Evolutionary conservation across 2,797 vertebrate species (phyloP).

Genomic region (Tamandua tetradactyla): DNA sequence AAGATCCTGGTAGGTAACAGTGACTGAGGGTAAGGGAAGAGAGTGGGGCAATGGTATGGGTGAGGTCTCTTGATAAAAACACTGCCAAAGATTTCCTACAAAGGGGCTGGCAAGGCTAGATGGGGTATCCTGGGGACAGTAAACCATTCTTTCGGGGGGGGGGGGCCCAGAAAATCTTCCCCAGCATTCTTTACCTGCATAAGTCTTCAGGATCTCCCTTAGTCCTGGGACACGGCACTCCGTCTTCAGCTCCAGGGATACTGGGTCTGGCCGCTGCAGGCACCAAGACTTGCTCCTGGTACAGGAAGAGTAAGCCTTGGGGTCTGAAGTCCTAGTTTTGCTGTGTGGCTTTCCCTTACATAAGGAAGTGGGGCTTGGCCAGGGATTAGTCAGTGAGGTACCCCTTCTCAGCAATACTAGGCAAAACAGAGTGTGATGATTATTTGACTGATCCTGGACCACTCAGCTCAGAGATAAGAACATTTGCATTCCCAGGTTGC

Average conservation of each 20-base stretch:
- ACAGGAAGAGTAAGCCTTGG: background rate
- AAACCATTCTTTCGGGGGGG: background rate
- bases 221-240: conserved; percentile 61
- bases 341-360: background rate
- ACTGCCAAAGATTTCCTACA: background rate
- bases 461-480: background rate
- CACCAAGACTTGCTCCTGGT: conserved; percentile 67
- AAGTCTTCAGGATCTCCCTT: conserved; percentile 52
- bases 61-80: background rate
- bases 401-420: background rate
- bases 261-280: conserved; percentile 51
- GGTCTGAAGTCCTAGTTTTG: background rate
- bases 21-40: background rate
- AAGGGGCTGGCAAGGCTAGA: background rate
- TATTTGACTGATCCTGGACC: background rate
- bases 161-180: background rate
- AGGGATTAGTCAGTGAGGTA: background rate
- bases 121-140: background rate
- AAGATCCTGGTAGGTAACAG: background rate
- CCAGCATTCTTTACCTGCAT: conserved; percentile 47
- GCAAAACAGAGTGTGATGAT: background rate
- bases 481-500: fast-evolving
- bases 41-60: fast-evolving
- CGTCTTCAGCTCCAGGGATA: conserved; percentile 64
- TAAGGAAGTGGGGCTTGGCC: background rate